Conservation (phyloP, 2,888 invertebrate species). For the Aplocera efformata region DNA sequence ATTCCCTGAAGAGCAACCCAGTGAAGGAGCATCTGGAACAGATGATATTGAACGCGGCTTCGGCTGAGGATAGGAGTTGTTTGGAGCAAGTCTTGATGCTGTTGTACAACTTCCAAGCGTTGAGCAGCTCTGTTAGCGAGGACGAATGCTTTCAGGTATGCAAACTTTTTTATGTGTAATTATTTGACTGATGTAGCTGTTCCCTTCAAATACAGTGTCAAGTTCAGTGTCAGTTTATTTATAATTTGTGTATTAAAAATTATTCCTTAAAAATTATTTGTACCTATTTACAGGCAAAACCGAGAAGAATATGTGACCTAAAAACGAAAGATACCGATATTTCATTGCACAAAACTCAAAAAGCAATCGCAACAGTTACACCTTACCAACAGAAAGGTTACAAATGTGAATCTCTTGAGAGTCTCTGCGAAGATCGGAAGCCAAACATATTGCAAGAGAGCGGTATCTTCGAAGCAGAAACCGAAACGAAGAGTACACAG, state of each 20-base stretch:
- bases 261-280: slow-evolving; percentile 9
- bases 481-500: slow-evolving; percentile 73
- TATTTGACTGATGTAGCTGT: background rate
- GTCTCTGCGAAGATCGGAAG: slow-evolving; percentile 72
- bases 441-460: slow-evolving; percentile 85
- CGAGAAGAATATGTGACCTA: slow-evolving; percentile 65
- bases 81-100: slow-evolving; percentile 82
- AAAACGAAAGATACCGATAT: slow-evolving; percentile 67
- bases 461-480: slow-evolving; percentile 85
- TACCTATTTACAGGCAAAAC: slow-evolving; percentile 65
- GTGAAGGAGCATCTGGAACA: slow-evolving; percentile 74
- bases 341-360: slow-evolving; percentile 67
- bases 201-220: background rate
- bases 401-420: slow-evolving; percentile 71
- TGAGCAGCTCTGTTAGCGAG: slow-evolving; percentile 77
- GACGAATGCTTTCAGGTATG: slow-evolving; percentile 78
- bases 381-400: slow-evolving; percentile 79
- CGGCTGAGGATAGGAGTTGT: slow-evolving; percentile 81
- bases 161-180: slow-evolving; percentile 14
- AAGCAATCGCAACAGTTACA: slow-evolving; percentile 83
- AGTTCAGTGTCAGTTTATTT: background rate
- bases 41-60: slow-evolving; percentile 73
- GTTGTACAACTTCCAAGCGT: slow-evolving; percentile 81
- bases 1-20: slow-evolving; percentile 69
- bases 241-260: background rate